These are phyloP conservation scores for Agriopis aurantiaria DNA, from an alignment of 2,888 invertebrate species.

Conservation along the genomic window DNA sequence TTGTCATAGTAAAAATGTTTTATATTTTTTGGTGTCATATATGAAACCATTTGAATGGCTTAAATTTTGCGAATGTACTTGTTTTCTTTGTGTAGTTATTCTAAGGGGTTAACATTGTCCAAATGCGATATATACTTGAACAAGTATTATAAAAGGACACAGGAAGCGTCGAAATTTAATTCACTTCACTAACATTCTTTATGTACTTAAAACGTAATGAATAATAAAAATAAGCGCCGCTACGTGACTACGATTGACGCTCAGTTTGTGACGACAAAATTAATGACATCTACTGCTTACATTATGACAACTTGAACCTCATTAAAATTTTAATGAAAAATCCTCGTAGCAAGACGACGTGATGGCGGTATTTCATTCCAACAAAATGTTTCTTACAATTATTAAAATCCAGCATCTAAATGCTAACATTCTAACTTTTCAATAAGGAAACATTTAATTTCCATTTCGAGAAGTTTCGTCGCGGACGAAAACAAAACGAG, in stretches of 20 bases:
- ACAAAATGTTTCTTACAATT: constrained; percentile 67
- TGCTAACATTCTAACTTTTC: constrained; percentile 73
- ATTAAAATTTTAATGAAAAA: constrained; percentile 46
- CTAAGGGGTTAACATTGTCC: constrained; percentile 54
- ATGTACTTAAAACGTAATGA: constrained; percentile 35
- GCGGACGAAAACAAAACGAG: constrained; percentile 64
- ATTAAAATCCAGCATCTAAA: constrained; percentile 70
- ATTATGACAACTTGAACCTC: constrained; percentile 36
- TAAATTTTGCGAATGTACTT: no score
- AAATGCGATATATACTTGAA: constrained; percentile 45
- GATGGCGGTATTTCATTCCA: constrained; percentile 42
- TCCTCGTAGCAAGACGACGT: constrained; percentile 23
- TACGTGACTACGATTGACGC: constrained; percentile 24
- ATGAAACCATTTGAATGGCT: no score
- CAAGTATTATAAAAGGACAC: constrained; percentile 46
- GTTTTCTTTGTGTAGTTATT: no score
- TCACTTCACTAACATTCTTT: constrained; percentile 36
- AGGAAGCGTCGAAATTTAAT: constrained; percentile 50
- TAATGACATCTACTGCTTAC: constrained; percentile 24
- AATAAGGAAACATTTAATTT: constrained; percentile 79
- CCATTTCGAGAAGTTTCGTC: constrained; percentile 64
- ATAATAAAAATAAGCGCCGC: constrained; percentile 20
- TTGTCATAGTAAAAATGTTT: no score
- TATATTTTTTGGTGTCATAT: no score
- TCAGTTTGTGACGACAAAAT: constrained; percentile 18